phyloP scores from a whole-genome alignment of 2,797 vertebrate genomes.

The Galagoides demidoff region DNA sequence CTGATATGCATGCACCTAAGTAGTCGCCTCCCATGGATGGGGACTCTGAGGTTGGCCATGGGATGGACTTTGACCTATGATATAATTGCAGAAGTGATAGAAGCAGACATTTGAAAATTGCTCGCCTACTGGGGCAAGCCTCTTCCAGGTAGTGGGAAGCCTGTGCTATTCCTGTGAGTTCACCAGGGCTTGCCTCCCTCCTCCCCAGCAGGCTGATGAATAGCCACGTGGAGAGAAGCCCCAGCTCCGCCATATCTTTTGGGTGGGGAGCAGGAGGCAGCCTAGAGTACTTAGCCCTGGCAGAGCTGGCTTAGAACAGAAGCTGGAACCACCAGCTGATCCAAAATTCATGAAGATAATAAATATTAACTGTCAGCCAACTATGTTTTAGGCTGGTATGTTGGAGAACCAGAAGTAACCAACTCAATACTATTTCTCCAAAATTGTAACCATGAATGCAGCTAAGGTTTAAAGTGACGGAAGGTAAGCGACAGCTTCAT shows the following conservation, averaged over 20 bases:
- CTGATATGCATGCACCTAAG: neutral
- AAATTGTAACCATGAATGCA: neutral
- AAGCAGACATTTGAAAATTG: neutral
- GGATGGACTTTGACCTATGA: neutral
- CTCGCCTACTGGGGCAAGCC: neutral
- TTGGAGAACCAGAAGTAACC: neutral
- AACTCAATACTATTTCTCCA: neutral
- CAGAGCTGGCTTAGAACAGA: neutral
- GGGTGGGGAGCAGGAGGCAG: neutral
- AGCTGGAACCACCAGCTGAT: neutral
- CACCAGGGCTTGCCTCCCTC: fast-evolving
- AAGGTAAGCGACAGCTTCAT: neutral
- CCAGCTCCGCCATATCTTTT: neutral
- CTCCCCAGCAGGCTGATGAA: neutral
- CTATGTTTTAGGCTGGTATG: neutral
- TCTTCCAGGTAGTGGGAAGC: neutral
- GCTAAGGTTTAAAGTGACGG: neutral
- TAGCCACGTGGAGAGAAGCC: neutral
- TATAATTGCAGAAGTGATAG: neutral
- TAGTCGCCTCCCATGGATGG: neutral
- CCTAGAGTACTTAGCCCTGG: neutral
- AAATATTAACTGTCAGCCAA: neutral
- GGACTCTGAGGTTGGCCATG: neutral
- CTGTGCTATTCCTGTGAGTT: neutral
- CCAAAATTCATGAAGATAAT: neutral